phyloP scores from a whole-genome alignment of 2,113 vertebrate genomes.

The Nematolebias whitei region DNA sequence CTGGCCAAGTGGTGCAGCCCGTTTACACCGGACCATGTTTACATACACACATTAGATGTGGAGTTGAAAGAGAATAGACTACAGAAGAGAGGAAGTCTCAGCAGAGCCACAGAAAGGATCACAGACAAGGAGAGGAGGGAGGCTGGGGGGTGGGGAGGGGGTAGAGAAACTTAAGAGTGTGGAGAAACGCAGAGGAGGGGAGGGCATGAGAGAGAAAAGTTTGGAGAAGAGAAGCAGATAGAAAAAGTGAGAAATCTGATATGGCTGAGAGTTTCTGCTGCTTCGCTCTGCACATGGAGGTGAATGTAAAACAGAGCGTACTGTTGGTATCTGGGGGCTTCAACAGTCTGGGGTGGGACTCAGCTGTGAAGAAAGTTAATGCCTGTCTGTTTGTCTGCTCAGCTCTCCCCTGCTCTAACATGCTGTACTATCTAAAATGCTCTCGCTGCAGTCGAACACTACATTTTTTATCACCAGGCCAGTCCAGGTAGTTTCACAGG shows the following conservation, averaged over 20 bases:
- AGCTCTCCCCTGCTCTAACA: constrained; percentile 64
- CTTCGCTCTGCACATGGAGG: constrained; percentile 77
- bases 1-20: constrained; percentile 57
- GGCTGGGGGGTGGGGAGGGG: constrained; percentile 30
- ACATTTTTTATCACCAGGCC: constrained; percentile 58
- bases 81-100: constrained; percentile 75
- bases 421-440: constrained; percentile 67
- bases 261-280: constrained; percentile 73
- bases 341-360: constrained; percentile 75
- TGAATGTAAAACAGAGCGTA: constrained; percentile 82
- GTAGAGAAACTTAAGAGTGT: constrained; percentile 59
- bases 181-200: constrained; percentile 51
- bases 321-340: constrained; percentile 78
- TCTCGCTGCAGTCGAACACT: constrained; percentile 70
- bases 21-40: constrained; percentile 71
- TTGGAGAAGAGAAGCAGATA: constrained; percentile 67
- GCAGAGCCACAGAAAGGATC: constrained; percentile 72
- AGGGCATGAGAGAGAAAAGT: constrained; percentile 68
- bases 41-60: constrained; percentile 75
- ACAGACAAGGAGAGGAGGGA: constrained; percentile 55
- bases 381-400: constrained; percentile 69
- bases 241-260: constrained; percentile 79
- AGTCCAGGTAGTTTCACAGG: constrained; percentile 34
- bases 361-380: constrained; percentile 71
- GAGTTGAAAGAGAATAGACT: constrained; percentile 77